Evolutionary conservation across 2,888 invertebrate genomes (phyloP), one percentile per base, ranked within the genome.

Genomic region (Pollenia labialis): DNA sequence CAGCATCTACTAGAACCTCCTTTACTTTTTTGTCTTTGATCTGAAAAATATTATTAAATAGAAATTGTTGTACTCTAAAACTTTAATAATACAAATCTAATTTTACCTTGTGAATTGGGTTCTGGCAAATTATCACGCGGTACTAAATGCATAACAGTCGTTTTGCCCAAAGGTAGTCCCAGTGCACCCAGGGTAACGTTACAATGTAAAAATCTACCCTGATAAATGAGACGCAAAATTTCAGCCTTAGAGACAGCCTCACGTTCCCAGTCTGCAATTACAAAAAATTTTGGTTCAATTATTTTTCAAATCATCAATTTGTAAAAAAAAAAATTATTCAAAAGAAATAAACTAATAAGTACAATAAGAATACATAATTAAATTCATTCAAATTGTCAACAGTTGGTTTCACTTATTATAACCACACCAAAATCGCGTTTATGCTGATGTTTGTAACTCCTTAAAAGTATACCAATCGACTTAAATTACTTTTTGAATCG

Each of bases 61-160:
- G 10, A 48, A 64, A 69, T 52, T 50, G 75, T 62, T 66, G 42
- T 42, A 42, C 40, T 83, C 54, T 32, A 68, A 16, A 50, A 60
- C 16, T 48, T 54, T 68, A 68, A 50, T 79, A 48, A 52, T 42
- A 64, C 40, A 46, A 16, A 40, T 69, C 66, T 16, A 1, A 42
- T 87, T 87, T 92, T 94, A 98, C 98, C 98, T 95, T 98, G 98
- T 91, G 98, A 98, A 95, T 99, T 99, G 92, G 99, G 99, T 95
- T 99, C 99, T 92, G 99, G 99, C 94, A 99, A 95, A 94, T 98
- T 99, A 94, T 99, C 99, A 94, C 99, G 96, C 90, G 99, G 99
- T 94, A 99, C 99, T 92, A 99, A 96, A 95, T 99, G 99, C 99
- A 99, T 99, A 93, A 99, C 99, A 93, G 99, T 99, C 92, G 99